Conservation (phyloP, 2,888 invertebrate species). For the Chelonus formosanus region DNA sequence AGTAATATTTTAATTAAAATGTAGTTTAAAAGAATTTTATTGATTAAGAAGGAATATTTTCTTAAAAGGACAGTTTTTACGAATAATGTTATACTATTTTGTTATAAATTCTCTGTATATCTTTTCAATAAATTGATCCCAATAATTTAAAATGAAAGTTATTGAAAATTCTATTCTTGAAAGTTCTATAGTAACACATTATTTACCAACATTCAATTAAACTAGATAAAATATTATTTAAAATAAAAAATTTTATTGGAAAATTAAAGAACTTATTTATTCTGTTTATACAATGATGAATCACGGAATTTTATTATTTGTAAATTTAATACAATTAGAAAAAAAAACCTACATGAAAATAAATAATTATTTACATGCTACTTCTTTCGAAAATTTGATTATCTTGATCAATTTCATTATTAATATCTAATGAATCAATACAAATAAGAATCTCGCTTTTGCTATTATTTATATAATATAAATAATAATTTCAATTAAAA, state of each 20-base stretch:
- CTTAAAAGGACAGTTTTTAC: slow-evolving; percentile 19
- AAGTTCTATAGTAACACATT: too few species aligned
- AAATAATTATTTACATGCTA: too few species aligned
- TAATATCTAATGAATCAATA: too few species aligned
- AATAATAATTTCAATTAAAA: too few species aligned
- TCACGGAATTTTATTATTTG: slow-evolving; percentile 16
- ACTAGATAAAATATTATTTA: too few species aligned
- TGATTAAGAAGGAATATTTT: slow-evolving; percentile 10
- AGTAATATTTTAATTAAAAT: background rate
- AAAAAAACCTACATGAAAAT: background rate
- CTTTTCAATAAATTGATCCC: too few species aligned
- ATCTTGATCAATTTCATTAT: too few species aligned
- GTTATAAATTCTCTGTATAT: too few species aligned
- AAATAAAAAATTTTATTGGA: background rate
- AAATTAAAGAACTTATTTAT: slow-evolving; percentile 28
- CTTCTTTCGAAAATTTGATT: too few species aligned
- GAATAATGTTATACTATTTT: background rate
- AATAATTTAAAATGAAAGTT: slow-evolving; percentile 5
- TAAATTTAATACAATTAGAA: slow-evolving; percentile 13
- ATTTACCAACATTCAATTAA: too few species aligned
- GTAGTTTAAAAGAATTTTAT: slow-evolving; percentile 11
- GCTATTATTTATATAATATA: too few species aligned
- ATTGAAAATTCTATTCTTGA: background rate
- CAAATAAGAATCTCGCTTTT: too few species aligned
- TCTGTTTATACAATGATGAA: slow-evolving; percentile 31